These are phyloP conservation scores for Rhamphomyia laevipes DNA, from an alignment of 2,888 invertebrate genomes.

Conservation along the genomic window DNA sequence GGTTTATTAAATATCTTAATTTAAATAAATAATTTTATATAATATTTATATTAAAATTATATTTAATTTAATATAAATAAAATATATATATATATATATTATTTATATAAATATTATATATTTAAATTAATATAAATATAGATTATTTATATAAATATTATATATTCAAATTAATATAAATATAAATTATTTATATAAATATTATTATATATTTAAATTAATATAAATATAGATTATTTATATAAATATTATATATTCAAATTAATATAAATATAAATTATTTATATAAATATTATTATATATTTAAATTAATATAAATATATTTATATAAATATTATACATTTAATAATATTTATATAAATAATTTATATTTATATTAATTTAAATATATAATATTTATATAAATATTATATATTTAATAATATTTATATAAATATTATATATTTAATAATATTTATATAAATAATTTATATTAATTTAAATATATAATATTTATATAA, in stretches of 20 bases:
- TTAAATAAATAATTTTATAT: conserved; percentile 1
- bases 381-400: conserved; percentile 5
- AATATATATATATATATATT: conserved; percentile 7
- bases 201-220: conserved; percentile 25
- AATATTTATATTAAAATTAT: conserved; percentile 12
- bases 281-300: conserved; percentile 22
- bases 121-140: conserved; percentile 6
- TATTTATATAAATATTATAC: conserved; percentile 7
- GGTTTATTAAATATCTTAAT: conserved; percentile 3
- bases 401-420: conserved; percentile 25
- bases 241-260: conserved; percentile 5
- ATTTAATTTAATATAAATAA: no score
- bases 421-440: no score
- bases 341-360: no score
- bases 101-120: conserved; percentile 10
- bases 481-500: no score
- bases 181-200: conserved; percentile 4
- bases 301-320: conserved; percentile 23
- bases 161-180: conserved; percentile 3
- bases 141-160: conserved; percentile 1
- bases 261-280: conserved; percentile 2
- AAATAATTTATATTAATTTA: no score
- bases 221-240: conserved; percentile 24
- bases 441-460: no score
- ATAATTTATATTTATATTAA: no score